Base-by-base conservation (phyloP, 2,797 vertebrate species). In the Syngnathus acus region DNA sequence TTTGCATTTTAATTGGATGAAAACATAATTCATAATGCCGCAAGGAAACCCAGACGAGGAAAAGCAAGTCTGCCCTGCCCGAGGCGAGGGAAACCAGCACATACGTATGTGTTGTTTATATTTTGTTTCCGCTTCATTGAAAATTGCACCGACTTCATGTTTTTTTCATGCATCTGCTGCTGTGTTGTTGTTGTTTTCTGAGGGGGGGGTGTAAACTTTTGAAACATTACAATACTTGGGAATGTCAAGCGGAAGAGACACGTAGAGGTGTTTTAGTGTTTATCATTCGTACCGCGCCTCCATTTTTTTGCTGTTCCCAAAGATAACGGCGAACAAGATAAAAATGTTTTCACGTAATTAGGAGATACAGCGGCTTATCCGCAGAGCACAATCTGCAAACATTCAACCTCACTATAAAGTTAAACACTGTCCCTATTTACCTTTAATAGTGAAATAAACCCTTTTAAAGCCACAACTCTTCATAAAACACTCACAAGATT, bases 301-400 rank as follows among this genome's bases (percentile, higher is more conserved):
- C 7, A 21, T 21, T n/a, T 51, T 51, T 51, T 10, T 51, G 45
- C 45, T 51, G 11, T 17, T 40, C 32, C 13, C 26, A 59, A 59
- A 59, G 37, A 59, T 14, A 14, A 59, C 14, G 37, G 4, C 7
- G 0, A 60, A 19, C 37, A 17, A 83, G 87, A 88, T 86, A 77
- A 88, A 88, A 84, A 81, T 21, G 9, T 51, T 91, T 92, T 91
- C 90, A 83, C 91, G 90, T 91, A 91, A 92, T 91, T 90, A 91
- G 88, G 82, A 89, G 89, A 91, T 89, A 88, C 85, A 87, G 85
- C 80, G 77, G 88, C 88, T 92, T 88, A 90, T 89, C 82, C 81
- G 77, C 79, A 79, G 87, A 88, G 89, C 85, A 79, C 68, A 80
- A 89, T 85, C 88, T 86, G 84, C 68, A 43, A 81, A 84, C 87